phyloP scores from a whole-genome alignment of 2,888 invertebrate genomes.

The Andrena fulva region DNA sequence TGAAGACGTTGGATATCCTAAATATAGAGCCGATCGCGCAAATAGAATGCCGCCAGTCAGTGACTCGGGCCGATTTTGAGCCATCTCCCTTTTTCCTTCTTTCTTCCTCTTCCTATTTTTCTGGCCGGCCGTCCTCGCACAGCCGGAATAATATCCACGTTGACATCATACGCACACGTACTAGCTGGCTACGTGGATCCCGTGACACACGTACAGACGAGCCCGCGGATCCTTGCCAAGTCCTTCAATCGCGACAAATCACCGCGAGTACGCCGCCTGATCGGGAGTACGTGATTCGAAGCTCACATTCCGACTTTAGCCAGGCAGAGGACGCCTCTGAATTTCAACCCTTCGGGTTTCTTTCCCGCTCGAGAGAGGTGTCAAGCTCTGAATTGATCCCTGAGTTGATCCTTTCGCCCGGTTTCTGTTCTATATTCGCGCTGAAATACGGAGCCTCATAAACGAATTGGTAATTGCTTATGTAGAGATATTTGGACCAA shows the following conservation, averaged over 20 bases:
- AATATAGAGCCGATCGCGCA: constrained; percentile 74
- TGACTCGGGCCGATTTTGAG: constrained; percentile 65
- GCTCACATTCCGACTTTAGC: constrained; percentile 27
- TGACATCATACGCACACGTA: constrained; percentile 67
- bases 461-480: neutral
- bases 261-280: constrained; percentile 27
- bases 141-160: constrained; percentile 62
- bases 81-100: constrained; percentile 46
- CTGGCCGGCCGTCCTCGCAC: constrained; percentile 37
- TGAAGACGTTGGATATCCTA: constrained; percentile 70
- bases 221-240: constrained; percentile 56
- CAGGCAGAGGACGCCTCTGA: constrained; percentile 13
- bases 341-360: constrained; percentile 7
- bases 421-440: neutral
- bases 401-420: neutral
- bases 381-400: neutral
- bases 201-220: constrained; percentile 40
- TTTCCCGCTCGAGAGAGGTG: neutral
- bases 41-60: constrained; percentile 72
- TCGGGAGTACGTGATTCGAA: constrained; percentile 27
- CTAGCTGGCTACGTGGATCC: constrained; percentile 46
- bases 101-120: constrained; percentile 62
- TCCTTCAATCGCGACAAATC: constrained; percentile 57
- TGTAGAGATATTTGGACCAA: neutral
- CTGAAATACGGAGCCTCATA: neutral